phyloP scores from a whole-genome alignment of 2,113 vertebrate genomes.

The Chauna torquata region DNA sequence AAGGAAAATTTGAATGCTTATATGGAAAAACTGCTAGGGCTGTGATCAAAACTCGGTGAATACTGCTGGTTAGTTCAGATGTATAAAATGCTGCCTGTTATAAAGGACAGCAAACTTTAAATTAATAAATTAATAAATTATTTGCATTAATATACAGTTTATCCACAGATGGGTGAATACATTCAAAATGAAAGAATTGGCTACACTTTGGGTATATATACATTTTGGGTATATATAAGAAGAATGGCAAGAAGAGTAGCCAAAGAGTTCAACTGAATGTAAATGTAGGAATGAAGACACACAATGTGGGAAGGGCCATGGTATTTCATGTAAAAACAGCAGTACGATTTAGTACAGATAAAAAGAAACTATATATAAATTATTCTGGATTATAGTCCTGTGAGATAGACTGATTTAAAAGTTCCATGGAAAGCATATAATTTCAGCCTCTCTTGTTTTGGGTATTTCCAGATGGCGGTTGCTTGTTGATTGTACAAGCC shows the following conservation, averaged over 20 bases:
- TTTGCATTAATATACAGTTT: neutral
- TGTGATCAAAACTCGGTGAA: neutral
- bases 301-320: neutral
- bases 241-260: neutral
- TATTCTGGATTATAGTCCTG: conserved; percentile 8
- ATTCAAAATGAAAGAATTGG: neutral
- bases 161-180: neutral
- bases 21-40: neutral
- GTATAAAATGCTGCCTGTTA: neutral
- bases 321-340: conserved; percentile 15
- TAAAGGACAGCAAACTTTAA: neutral
- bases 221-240: neutral
- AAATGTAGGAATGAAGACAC: neutral
- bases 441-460: neutral
- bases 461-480: neutral
- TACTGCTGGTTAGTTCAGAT: neutral
- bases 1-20: neutral
- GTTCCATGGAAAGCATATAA: neutral
- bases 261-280: neutral
- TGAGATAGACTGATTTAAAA: neutral
- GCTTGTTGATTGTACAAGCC: neutral
- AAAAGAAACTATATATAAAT: neutral
- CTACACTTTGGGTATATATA: neutral
- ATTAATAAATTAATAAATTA: neutral
- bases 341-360: neutral